Evolutionary conservation across 2,113 vertebrate genomes (phyloP).

Genomic region (Melanerpes aurifrons): DNA sequence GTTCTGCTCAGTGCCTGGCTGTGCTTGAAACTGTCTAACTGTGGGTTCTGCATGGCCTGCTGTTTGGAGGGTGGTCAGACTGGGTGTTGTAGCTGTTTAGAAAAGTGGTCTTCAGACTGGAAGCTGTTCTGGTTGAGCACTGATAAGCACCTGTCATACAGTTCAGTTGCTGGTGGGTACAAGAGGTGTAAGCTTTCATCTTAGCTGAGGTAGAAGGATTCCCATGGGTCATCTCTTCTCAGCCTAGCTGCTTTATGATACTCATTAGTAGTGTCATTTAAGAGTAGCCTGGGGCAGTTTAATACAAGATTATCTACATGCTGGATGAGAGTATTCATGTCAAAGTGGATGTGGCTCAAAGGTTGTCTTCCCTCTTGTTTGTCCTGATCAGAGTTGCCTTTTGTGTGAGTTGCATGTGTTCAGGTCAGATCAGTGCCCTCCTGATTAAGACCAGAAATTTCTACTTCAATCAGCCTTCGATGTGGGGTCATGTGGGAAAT

Average conservation of each 20-base stretch:
- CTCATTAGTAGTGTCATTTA: not conserved
- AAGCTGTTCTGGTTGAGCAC: not conserved
- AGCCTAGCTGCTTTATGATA: not conserved
- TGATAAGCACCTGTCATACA: not conserved
- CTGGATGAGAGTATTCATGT: not conserved
- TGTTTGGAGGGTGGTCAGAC: not conserved
- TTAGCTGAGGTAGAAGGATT: not conserved
- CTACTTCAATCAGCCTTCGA: not conserved
- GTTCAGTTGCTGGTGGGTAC: not conserved
- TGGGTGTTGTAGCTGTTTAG: not conserved
- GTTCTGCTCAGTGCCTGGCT: not conserved
- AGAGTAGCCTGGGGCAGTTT: not conserved
- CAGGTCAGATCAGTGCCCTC: not conserved
- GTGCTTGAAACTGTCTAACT: not conserved
- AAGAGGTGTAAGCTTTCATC: not conserved
- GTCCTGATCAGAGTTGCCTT: not conserved
- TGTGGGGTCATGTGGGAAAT: accelerated
- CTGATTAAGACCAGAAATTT: conserved; percentile 12
- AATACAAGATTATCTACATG: not conserved
- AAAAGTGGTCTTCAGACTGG: not conserved
- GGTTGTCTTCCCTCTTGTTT: not conserved
- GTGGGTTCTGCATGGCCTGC: accelerated
- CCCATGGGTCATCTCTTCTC: not conserved
- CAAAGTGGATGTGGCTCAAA: not conserved
- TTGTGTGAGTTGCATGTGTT: not conserved